Base-by-base conservation (phyloP, 2,888 invertebrate genomes). In the Meteorus colon region DNA sequence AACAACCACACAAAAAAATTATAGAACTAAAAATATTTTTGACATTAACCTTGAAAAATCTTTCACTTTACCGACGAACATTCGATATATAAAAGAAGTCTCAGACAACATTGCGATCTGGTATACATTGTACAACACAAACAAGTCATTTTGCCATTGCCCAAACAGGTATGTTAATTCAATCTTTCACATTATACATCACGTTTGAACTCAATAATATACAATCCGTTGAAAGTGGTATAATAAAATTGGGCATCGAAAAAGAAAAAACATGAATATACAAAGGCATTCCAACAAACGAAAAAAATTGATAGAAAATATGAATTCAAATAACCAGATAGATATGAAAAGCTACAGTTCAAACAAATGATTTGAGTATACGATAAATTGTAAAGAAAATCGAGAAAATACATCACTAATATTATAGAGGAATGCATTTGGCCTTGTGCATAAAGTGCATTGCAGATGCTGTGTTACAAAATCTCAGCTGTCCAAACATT, bases 391-490 rank as follows among this genome's bases (percentile, higher is more conserved):
- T 73, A 1, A 62, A 48, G 24, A 73, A 65, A 66, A 73, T 67
- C 6, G 31, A 68, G 29, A 59, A 68, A 45, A 69, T 34, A 31
- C n/a, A 63, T 48, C 37, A 34, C 19, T 45, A 69, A 65, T 74
- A 31, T 19, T 29, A 5, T 55, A 41, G 19, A 48, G 55, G 65
- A 75, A 75, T 75, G 72, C 71, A 72, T 55, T 51, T 63, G 69
- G 69, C 70, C 73, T 76, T 70, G 73, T 48, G 34, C 37, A 34
- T 63, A 74, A 74, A 73, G 77, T 67, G 77, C 55, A 55, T 55
- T 55, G 19, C 78, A 75, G 80, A 73, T 78, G 74, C 78, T 59
- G 51, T 72, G 79, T 85, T 85, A 82, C 84, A 83, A 86, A 85
- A 85, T 81, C 80, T 55, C 78, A 73, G 63, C 79, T 80, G 81